These are phyloP conservation scores for Dryobota labecula DNA, from an alignment of 2,888 invertebrate genomes.

Conservation along the genomic window DNA sequence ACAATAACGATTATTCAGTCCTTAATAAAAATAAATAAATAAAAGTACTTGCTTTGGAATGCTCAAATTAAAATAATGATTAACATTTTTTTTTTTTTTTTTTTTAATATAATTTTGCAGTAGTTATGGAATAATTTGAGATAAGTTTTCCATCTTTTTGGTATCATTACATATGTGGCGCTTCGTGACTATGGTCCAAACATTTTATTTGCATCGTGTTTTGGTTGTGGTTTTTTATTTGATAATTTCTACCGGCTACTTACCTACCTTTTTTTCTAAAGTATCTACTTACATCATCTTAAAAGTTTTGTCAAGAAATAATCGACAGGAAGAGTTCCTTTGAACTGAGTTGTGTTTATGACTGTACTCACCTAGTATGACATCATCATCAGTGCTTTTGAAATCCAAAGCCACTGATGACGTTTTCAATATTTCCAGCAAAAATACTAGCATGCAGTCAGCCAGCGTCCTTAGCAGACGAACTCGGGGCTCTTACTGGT, in stretches of 20 bases:
- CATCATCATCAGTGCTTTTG: slow-evolving; percentile 43
- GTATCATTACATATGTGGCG: not conserved
- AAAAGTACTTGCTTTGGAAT: not conserved
- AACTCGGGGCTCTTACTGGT: slow-evolving; percentile 89
- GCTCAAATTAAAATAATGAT: not conserved
- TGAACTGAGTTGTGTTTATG: not conserved
- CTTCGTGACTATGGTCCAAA: not conserved
- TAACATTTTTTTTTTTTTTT: no score
- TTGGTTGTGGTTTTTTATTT: not conserved
- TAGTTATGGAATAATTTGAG: no score
- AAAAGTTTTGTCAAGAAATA: not conserved
- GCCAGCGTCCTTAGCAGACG: slow-evolving; percentile 93
- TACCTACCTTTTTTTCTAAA: not conserved
- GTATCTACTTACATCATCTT: not conserved
- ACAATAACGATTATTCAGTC: not conserved
- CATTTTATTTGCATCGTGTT: not conserved
- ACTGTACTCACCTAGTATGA: not conserved
- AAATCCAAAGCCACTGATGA: slow-evolving; percentile 41
- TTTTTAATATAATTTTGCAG: not conserved
- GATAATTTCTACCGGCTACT: not conserved
- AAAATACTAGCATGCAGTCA: slow-evolving; percentile 91
- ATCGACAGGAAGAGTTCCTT: not conserved
- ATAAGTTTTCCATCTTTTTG: not conserved
- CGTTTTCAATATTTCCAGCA: slow-evolving; percentile 86
- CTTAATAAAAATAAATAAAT: slow-evolving; percentile 9